Conservation (phyloP, 1,140 invertebrate genomes). For the Drosophila ohnishii region DNA sequence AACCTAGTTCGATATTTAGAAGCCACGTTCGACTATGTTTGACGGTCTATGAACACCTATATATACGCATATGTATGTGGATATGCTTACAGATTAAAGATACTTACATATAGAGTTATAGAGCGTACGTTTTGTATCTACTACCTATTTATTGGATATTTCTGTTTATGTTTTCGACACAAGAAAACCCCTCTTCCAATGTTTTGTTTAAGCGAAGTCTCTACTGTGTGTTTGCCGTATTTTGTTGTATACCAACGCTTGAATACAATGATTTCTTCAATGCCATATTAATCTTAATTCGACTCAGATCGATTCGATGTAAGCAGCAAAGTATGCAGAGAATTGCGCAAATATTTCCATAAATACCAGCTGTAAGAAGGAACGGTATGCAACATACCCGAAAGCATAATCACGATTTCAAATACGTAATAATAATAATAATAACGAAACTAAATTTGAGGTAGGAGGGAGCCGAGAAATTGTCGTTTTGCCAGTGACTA, state of each 20-base stretch:
- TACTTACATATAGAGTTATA: conserved; percentile 52
- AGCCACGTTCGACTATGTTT: conserved; percentile 71
- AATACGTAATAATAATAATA: conserved; percentile 77
- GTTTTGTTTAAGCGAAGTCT: conserved; percentile 52
- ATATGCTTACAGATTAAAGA: conserved; percentile 50
- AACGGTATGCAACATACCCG: conserved; percentile 79
- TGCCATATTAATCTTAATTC: conserved; percentile 80
- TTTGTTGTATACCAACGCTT: conserved; percentile 68
- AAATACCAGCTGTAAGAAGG: conserved; percentile 55
- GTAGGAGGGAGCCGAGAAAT: conserved; percentile 27
- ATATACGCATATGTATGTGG: conserved; percentile 24
- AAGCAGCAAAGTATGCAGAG: conserved; percentile 28
- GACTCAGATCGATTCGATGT: conserved; percentile 16
- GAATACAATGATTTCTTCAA: conserved; percentile 73
- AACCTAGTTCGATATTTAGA: conserved; percentile 49
- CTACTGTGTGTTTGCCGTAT: conserved; percentile 51
- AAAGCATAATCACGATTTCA: conserved; percentile 82
- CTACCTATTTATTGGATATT: conserved; percentile 71
- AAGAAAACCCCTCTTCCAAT: conserved; percentile 60
- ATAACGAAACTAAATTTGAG: conserved; percentile 31
- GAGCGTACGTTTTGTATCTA: conserved; percentile 59
- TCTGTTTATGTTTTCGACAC: conserved; percentile 64
- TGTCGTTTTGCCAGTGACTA: conserved; percentile 77
- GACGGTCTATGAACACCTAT: conserved; percentile 50
- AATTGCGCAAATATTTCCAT: conserved; percentile 70